Evolutionary conservation across 1,140 invertebrate species (phyloP).

Genomic region (Papilio xuthus): DNA sequence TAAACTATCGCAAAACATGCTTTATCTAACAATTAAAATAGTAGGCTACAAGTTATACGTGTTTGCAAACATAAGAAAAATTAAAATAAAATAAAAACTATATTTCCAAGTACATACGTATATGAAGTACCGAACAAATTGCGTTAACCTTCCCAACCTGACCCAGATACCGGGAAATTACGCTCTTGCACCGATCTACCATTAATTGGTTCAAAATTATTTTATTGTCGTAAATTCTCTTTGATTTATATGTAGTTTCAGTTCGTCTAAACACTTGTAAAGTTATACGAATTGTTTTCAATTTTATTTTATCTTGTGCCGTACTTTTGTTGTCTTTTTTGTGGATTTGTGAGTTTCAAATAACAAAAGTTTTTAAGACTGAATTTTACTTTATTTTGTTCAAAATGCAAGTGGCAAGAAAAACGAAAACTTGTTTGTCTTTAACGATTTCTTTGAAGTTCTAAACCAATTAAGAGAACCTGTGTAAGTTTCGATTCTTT

Average conservation of each 20-base stretch:
- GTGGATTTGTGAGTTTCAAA: no score
- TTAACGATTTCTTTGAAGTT: no score
- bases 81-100: background rate
- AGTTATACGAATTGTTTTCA: background rate
- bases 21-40: background rate
- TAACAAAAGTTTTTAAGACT: background rate
- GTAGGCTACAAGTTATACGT: background rate
- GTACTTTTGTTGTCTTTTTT: background rate
- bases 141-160: conserved; percentile 12
- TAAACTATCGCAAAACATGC: background rate
- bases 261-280: background rate
- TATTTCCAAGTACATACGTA: background rate
- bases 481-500: background rate
- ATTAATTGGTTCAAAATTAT: background rate
- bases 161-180: conserved; percentile 11
- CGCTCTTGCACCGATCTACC: background rate
- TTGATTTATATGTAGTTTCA: background rate
- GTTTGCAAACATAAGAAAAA: background rate
- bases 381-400: background rate
- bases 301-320: background rate
- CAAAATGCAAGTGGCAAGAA: no score
- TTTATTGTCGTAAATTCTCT: background rate
- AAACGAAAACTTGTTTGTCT: no score
- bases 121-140: conserved; percentile 14
- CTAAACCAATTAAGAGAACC: no score